Conservation (phyloP, 2,888 invertebrate species). For the Sphaerophoria taeniata region DNA sequence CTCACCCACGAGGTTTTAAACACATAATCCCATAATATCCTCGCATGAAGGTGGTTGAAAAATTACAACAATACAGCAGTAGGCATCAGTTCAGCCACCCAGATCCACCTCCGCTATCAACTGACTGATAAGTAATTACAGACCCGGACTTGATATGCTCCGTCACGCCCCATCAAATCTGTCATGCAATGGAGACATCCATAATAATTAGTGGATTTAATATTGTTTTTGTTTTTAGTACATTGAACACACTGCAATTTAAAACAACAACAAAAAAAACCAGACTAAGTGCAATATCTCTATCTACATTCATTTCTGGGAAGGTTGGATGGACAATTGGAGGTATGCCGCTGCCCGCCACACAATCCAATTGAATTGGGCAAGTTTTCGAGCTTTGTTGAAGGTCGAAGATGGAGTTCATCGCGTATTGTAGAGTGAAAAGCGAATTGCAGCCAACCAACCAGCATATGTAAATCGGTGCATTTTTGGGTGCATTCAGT, state of each 20-base stretch:
- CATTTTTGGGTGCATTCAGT: slow-evolving; percentile 34
- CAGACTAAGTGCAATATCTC: background rate
- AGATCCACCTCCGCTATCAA: slow-evolving; percentile 39
- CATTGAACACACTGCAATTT: slow-evolving; percentile 8
- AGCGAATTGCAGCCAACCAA: background rate
- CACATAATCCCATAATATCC: background rate
- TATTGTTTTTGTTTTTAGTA: slow-evolving; percentile 41
- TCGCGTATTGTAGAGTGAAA: background rate
- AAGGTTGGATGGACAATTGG: background rate
- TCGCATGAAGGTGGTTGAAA: slow-evolving; percentile 1
- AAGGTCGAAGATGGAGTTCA: background rate
- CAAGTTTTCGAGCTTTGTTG: background rate
- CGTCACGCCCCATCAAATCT: slow-evolving; percentile 63
- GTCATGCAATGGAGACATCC: slow-evolving; percentile 60
- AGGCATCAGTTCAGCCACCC: background rate
- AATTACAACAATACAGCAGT: slow-evolving; percentile 9
- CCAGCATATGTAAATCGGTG: slow-evolving; percentile 7
- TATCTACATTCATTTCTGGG: background rate
- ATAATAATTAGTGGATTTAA: slow-evolving; percentile 64
- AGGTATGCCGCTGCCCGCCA: background rate
- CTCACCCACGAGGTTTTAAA: background rate
- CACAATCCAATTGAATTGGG: background rate
- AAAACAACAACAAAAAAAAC: background rate
- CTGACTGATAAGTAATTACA: slow-evolving; percentile 63
- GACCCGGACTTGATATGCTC: slow-evolving; percentile 51